A percentile compares a stretch with the other conserved stretches of the same genome.
These are phyloP conservation scores for Halcyon smyrnensis DNA, from an alignment of 2,797 vertebrate genomes.

Conservation along the genomic window DNA sequence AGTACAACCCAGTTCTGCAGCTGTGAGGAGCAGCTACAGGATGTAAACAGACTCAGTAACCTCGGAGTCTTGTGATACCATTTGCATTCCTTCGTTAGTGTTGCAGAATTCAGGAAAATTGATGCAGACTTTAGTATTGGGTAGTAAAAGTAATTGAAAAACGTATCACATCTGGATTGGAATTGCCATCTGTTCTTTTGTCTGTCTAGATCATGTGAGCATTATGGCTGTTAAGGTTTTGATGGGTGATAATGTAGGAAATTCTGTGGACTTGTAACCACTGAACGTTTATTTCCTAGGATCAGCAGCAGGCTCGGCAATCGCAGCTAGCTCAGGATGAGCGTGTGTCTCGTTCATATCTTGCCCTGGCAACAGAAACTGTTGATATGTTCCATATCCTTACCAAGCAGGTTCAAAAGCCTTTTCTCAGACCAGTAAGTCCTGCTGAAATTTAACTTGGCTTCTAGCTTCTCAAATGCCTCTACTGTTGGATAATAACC, in stretches of 20 bases:
- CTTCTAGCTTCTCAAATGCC: neutral
- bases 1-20: conserved; percentile 7
- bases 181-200: neutral
- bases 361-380: conserved; percentile 95
- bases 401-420: conserved; percentile 99
- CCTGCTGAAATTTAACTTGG: neutral
- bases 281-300: conserved; percentile 75
- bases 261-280: neutral
- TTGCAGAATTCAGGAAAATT: neutral
- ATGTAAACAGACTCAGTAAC: neutral
- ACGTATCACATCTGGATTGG: neutral
- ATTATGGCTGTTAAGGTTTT: neutral
- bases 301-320: conserved; percentile 97
- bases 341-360: conserved; percentile 95
- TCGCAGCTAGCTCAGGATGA: conserved; percentile 98
- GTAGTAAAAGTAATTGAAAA: neutral
- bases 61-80: neutral
- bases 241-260: neutral
- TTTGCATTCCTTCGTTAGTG: neutral
- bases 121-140: neutral
- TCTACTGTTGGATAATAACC: neutral
- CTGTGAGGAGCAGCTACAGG: neutral
- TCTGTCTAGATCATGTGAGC: neutral
- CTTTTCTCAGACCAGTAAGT: conserved; percentile 97
- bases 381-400: conserved; percentile 99